A percentile compares a stretch with the other conserved stretches of the same genome.
Evolutionary conservation across 2,888 invertebrate genomes (phyloP).

Genomic region (Ypsolopha scabrella): DNA sequence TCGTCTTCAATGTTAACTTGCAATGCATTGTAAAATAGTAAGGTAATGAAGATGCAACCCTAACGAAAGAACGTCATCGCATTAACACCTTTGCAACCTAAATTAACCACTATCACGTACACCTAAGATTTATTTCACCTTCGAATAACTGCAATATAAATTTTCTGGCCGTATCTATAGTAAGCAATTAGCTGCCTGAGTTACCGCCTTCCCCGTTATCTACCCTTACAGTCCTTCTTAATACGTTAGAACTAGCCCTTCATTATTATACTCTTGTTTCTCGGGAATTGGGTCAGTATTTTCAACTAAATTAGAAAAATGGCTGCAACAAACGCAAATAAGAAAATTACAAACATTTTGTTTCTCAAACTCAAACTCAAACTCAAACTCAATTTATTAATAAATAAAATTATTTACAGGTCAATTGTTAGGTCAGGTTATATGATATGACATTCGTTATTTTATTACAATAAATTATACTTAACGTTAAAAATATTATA

Average conservation of each 20-base stretch:
- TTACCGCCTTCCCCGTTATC: constrained; percentile 35
- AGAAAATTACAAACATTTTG: too few species aligned
- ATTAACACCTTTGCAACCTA: background rate
- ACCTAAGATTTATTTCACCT: background rate
- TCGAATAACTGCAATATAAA: background rate
- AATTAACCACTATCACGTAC: background rate
- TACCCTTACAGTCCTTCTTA: constrained; percentile 46
- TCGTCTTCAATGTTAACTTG: background rate
- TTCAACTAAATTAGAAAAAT: background rate
- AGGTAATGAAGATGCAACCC: too few species aligned
- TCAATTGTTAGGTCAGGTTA: too few species aligned
- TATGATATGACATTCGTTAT: too few species aligned
- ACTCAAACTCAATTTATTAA: too few species aligned
- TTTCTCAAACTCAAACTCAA: too few species aligned
- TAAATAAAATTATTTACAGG: too few species aligned
- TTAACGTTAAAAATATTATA: too few species aligned
- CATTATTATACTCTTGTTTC: constrained; percentile 2
- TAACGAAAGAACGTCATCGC: background rate
- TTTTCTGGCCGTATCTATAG: constrained; percentile 31
- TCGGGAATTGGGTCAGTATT: constrained; percentile 1
- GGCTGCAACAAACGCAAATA: background rate
- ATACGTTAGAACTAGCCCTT: constrained; percentile 19
- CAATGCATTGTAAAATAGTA: background rate
- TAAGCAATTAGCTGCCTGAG: constrained; percentile 42
- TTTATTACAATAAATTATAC: too few species aligned